Evolutionary conservation across 1,140 invertebrate species (phyloP).

Genomic region (Heterodera schachtii): DNA sequence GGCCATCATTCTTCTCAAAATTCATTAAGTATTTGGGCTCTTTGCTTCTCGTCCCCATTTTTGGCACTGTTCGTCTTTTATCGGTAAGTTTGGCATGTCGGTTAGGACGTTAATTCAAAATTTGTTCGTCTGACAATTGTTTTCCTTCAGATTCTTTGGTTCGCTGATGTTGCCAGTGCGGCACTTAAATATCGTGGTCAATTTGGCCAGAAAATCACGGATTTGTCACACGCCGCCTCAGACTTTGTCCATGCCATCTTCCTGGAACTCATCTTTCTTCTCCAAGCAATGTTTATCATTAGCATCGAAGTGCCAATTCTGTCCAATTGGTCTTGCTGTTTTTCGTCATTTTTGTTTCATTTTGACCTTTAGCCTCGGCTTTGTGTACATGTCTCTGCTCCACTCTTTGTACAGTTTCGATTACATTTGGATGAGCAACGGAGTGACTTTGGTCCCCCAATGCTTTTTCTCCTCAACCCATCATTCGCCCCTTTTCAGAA

Average conservation of each 20-base stretch:
- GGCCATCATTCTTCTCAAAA: conserved; percentile 38
- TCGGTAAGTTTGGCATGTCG: conserved; percentile 16
- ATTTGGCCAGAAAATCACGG: conserved; percentile 19
- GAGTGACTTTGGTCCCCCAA: conserved; percentile 35
- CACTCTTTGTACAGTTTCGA: conserved; percentile 62
- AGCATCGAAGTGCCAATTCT: conserved; percentile 51
- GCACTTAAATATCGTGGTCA: conserved; percentile 44
- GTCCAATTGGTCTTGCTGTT: conserved; percentile 6
- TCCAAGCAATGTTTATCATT: conserved; percentile 46
- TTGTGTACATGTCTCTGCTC: conserved; percentile 56
- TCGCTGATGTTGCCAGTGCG: conserved; percentile 55
- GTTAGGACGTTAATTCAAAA: not conserved
- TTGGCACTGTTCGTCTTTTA: conserved; percentile 44
- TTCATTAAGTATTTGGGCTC: conserved; percentile 44
- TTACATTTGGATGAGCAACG: conserved; percentile 55
- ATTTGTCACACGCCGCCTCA: conserved; percentile 51
- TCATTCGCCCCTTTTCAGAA: conserved; percentile 16
- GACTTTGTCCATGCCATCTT: conserved; percentile 56
- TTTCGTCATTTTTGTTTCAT: not conserved
- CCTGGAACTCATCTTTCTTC: conserved; percentile 56
- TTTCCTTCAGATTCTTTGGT: conserved; percentile 47
- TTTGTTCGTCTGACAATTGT: no score
- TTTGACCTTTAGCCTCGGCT: conserved; percentile 40
- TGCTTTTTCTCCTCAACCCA: not conserved
- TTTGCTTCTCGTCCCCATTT: conserved; percentile 49